Base-by-base conservation (phyloP, 2,888 invertebrate species). In the Drosophila pseudotalamancana region DNA sequence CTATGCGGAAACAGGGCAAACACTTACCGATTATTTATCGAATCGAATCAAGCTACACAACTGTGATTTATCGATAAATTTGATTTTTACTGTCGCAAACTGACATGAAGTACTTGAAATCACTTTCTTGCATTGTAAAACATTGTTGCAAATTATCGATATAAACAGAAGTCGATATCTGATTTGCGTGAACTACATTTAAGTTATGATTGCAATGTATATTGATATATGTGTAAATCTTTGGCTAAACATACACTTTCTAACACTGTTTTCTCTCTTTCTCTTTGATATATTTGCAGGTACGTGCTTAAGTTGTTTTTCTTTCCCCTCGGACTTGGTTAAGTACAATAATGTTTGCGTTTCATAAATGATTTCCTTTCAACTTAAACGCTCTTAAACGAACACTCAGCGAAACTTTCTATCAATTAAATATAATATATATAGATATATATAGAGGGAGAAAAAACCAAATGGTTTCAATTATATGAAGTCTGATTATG, bases 281-380 rank as follows among this genome's bases (percentile, higher is more conserved):
- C 29, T 55, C 8, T 37, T 31, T 23, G 4, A 19, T 34, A n/a
- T 74, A 25, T 16, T 56, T 69, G 48, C 86, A 80, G 79, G 79
- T 80, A 80, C 45, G 80, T 75, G 43, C 45, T 37, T n/a, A 42
- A 34, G 16, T 39, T 37, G 18, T 64, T 39, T 12, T 40, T 32
- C 27, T 16, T n/a, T 19, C 19, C 19, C 18, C n/a, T 18, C 27
- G 12, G 6, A 8, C 2, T 4, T 16, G 18, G 64, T 54, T 74
- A 74, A 64, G 71, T 70, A 51, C 50, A 45, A 57, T 34, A 39
- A 48, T 53, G 18, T 56, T 56, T 69, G 43, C 23, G 35, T 55
- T 35, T 39, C 49, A 81, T 82, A 78, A 78, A 66, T 82, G 78
- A 82, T 85, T 78, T 62, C 40, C 11, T 25, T 42, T 23, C 16